Percentiles rank a stretch among this genome's conserved stretches.
Evolutionary conservation across 2,888 invertebrate genomes (phyloP).

Genomic region (Drosophila testacea): DNA sequence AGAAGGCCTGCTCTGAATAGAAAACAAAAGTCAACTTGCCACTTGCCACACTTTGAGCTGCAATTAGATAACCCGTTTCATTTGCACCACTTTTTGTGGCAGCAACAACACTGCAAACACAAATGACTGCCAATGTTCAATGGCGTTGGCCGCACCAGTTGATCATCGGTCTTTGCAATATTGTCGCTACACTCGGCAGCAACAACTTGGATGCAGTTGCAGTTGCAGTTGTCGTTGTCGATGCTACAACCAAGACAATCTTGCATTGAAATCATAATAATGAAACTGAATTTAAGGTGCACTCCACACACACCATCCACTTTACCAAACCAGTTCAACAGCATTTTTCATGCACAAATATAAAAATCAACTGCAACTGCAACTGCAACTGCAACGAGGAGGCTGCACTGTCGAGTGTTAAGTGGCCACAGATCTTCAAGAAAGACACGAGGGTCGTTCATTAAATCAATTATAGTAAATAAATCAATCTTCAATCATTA

Average conservation of each 20-base stretch:
- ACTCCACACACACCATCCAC: conserved; percentile 44
- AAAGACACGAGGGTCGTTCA: conserved; percentile 47
- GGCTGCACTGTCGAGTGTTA: conserved; percentile 56
- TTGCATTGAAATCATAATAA: conserved; percentile 75
- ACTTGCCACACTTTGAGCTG: conserved; percentile 79
- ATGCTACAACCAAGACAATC: conserved; percentile 67
- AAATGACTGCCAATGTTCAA: conserved; percentile 80
- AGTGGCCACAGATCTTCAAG: conserved; percentile 40
- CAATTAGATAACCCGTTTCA: conserved; percentile 80
- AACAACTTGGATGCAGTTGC: conserved; percentile 17
- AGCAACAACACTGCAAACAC: conserved; percentile 30
- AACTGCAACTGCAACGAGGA: conserved; percentile 23
- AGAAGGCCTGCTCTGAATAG: conserved; percentile 65
- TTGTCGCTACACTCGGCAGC: conserved; percentile 32
- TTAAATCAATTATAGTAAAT: conserved; percentile 28
- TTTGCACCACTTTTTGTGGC: conserved; percentile 75
- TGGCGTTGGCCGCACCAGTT: conserved; percentile 66
- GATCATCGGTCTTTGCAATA: conserved; percentile 33
- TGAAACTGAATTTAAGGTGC: conserved; percentile 81
- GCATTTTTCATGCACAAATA: conserved; percentile 70
- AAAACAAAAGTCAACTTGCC: conserved; percentile 79
- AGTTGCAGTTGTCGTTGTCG: conserved; percentile 34
- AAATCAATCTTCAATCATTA: neutral
- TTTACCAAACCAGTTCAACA: conserved; percentile 69
- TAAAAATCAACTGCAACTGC: conserved; percentile 44